Evolutionary conservation across 2,888 invertebrate species (phyloP), one percentile per base, ranked within the genome.

Genomic region (Encarsia formosa): DNA sequence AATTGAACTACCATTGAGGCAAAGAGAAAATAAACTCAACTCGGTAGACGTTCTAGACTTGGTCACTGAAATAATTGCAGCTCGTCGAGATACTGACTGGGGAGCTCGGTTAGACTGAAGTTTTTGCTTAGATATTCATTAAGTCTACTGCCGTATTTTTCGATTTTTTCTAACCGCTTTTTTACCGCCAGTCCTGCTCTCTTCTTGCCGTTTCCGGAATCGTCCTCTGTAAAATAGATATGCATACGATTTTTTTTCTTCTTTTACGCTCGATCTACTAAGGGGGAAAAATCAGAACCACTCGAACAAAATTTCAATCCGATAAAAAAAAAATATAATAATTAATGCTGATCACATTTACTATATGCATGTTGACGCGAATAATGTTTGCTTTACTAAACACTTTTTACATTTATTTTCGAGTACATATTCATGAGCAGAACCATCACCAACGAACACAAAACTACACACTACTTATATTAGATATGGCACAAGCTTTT

Each of bases 141-240:
- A 53, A 62, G 59, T 48, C 60, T 60, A 59, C 52, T 61, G 59
- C 62, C 56, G 52, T 63, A 63, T 49, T 56, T 61, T 57, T 60
- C 60, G 26, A 62, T 59, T 60, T 57, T 57, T 52, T 50, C 58
- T 56, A 57, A 50, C 44, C 44, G 52, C 41, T 57, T 57, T 57
- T 48, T 54, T 47, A 57, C 45, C 26, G 48, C 55, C 52, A 52
- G 20, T 48, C 35, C 49, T 52, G 51, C 24, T 20, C 32, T 52
- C 50, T 48, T 57, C 49, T 50, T 52, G 57, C 40, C 41, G 29
- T 48, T 49, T 39, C 52, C 45, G 49, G 49, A 39, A 52, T 55
- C 52, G 45, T 57, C 23, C 39, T 57, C 57, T 57, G 57, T 29
- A 57, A 57, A 57, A 51, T 45, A 57, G 18, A 48, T 37, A 50